phyloP scores from a whole-genome alignment of 1,140 invertebrate genomes.

The Drosophila subobscura region DNA sequence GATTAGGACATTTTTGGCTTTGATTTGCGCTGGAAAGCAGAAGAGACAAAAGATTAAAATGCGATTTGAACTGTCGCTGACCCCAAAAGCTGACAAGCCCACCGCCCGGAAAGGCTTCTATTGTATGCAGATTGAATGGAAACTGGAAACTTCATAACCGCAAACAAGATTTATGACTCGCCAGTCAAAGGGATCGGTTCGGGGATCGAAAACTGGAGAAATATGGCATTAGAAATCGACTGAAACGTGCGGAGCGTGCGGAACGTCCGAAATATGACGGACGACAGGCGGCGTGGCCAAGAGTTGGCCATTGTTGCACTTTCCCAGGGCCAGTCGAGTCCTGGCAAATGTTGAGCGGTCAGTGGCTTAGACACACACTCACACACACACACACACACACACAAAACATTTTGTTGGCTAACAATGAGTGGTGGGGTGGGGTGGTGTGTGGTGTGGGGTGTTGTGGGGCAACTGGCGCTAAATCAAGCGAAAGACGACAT shows the following conservation, averaged over 20 bases:
- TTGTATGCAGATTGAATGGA: constrained; percentile 61
- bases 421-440: constrained; percentile 22
- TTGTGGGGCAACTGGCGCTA: constrained; percentile 45
- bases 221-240: constrained; percentile 47
- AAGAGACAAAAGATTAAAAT: not conserved
- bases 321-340: constrained; percentile 19
- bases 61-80: constrained; percentile 7
- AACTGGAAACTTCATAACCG: constrained; percentile 52
- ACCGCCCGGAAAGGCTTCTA: not conserved
- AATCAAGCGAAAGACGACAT: constrained; percentile 83
- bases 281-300: constrained; percentile 20
- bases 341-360: constrained; percentile 46
- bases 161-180: constrained; percentile 72
- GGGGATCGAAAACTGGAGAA: constrained; percentile 17
- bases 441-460: no score
- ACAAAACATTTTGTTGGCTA: constrained; percentile 42
- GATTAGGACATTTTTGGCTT: constrained; percentile 62
- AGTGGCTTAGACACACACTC: constrained; percentile 66
- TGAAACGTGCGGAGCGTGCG: not conserved
- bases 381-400: constrained; percentile 17
- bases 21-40: constrained; percentile 41
- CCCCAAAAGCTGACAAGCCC: constrained; percentile 34
- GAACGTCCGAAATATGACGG: constrained; percentile 20
- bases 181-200: constrained; percentile 24
- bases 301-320: constrained; percentile 57